Evolutionary conservation across 2,113 vertebrate genomes (phyloP).

Genomic region (Atherinomorus stipes): DNA sequence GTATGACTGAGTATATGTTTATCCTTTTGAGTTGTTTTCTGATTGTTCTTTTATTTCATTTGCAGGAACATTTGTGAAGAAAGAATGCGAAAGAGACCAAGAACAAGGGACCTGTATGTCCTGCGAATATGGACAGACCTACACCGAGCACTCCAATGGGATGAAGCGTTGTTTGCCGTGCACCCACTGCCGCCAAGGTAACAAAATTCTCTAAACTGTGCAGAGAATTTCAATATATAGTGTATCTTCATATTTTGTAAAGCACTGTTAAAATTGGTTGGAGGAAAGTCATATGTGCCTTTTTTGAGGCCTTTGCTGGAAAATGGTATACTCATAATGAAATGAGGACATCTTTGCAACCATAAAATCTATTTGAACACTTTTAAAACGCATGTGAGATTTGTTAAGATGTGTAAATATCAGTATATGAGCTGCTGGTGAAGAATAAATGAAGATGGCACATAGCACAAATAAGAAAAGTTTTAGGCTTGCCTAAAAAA

Average conservation of each 20-base stretch:
- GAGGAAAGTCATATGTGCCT: not conserved
- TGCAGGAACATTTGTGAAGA: constrained; percentile 79
- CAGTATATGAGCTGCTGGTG: no score
- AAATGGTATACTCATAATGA: no score
- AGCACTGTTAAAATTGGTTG: not conserved
- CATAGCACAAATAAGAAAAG: no score
- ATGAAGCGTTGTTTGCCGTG: constrained; percentile 84
- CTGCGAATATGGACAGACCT: constrained; percentile 79
- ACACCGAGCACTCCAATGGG: constrained; percentile 84
- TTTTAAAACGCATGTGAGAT: no score
- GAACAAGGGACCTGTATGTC: constrained; percentile 68
- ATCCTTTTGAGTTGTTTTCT: not conserved
- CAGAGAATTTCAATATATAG: no score
- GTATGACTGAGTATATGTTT: not conserved
- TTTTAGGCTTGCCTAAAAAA: no score
- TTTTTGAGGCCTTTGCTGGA: no score
- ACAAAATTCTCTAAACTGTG: not conserved
- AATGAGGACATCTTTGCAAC: no score
- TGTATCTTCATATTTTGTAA: not conserved
- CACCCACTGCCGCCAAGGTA: constrained; percentile 82
- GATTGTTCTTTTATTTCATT: constrained; percentile 1
- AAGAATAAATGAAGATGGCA: no score
- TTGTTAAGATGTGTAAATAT: no score
- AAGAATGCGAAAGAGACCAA: constrained; percentile 69
- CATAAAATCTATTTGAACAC: no score